Base-by-base conservation (phyloP, 2,888 invertebrate genomes). In the Azorinus chamasolen region DNA sequence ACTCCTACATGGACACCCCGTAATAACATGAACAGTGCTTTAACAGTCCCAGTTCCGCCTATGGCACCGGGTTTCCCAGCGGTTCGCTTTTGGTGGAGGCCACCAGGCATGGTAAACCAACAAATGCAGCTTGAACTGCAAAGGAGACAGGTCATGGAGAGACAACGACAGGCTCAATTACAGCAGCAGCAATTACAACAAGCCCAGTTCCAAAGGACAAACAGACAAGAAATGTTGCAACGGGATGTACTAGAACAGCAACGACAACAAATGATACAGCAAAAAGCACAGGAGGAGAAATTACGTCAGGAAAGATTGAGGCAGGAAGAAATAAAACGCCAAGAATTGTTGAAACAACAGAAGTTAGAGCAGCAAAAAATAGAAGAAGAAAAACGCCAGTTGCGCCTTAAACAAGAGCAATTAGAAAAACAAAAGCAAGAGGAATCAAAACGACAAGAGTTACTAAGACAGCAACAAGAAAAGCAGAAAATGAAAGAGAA, bases 1-100 rank as follows among this genome's bases (percentile, higher is more conserved):
- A 32, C 32, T 4, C 32, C 32, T 32, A 32, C 32, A 32, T 32
- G 32, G 32, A 10, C 32, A 10, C 32, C 32, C 4, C 32, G 10
- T 6, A 32, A 32, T 6, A 32, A 32, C 32, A 22, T 24, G 5
- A 32, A 32, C 32, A 32, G 5, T 10, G 27, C 37, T 54, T 54
- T 27, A 16, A 2, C 2, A 6, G 14, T 46, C 14, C 46, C 70
- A 1, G 20, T 24, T 5, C 62, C 76, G 4, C 80, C 80, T 20
- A 18, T 63, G 20, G 66, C 54, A n/a, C 80, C 70, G 1, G 75
- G 69, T 22, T 59, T 53, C n/a, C 78, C 78, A 2, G 59, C 73
- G 55, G 63, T 76, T 16, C 43, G 63, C 12, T 77, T 76, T 45
- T 80, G 80, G 80, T 77, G 80, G 80, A 51, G 54, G 16, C 70